Base-by-base conservation (phyloP, 1,140 invertebrate genomes). In the Zaprionus inermis region DNA sequence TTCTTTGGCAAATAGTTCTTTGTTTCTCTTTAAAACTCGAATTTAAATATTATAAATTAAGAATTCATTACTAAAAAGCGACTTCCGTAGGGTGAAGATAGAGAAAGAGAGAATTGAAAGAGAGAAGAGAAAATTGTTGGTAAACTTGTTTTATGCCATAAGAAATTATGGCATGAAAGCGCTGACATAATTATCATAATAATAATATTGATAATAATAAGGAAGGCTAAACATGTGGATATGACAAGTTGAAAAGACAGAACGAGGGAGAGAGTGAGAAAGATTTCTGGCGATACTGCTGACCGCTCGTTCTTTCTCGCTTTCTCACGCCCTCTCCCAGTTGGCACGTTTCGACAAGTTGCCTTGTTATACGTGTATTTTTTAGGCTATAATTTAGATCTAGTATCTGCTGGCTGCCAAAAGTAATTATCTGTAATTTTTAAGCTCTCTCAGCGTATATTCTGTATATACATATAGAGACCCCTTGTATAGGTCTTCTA, bases 391-490 rank as follows among this genome's bases (percentile, higher is more conserved):
- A 69, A 74, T 71, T 76, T 64, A 65, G 68, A 72, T 72, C 32
- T 71, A 52, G 60, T 66, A 41, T 72, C 55, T 61, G 32, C 36
- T 49, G 51, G 61, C 60, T 65, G 52, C 34, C 10, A 63, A 68
- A 74, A 70, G 72, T 65, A 75, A 71, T 75, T 75, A 71, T 75
- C 36, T 71, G 68, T 71, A 75, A 75, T 71, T 60, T 75, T 49
- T 16, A 24, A 52, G 12, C 9, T 38, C 32, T 51, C 41, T 24
- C 34, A 16, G 22, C n/a, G 20, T 28, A 52, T 7, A 14, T n/a
- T 2, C 20, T 52, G 28, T 28, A 54, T 54, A 54, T 54, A 54
- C 5, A 22, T 54, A 54, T 16, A 22, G 6, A n/a, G 0, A 44
- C 38, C 14, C 14, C 44, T 46, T 18, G n/a, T 56, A 51, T 58